Evolutionary conservation across 2,797 vertebrate species (phyloP), one percentile per base, ranked within the genome.

Genomic region (Myotis vivesi): DNA sequence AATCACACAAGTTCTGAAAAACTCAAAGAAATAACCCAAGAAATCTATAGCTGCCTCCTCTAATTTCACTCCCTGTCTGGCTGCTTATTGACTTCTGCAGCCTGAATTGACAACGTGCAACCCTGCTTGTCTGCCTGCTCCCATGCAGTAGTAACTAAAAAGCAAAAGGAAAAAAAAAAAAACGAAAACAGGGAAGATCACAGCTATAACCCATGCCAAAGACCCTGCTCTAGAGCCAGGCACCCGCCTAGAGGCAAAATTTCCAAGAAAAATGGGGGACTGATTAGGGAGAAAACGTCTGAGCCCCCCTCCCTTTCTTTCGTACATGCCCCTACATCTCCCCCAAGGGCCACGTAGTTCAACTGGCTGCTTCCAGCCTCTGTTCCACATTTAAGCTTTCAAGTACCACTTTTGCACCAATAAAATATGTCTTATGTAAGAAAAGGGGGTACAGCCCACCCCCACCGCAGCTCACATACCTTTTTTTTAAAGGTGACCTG

Each of bases 31-130:
- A 98, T 97, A 98, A 97, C 96, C 94, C 87, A 94, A 96, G 95
- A 98, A 98, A 98, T 98, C 98, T 94, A 98, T 98, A 98, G 97
- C 97, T 98, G 97, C 98, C 97, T 98, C 96, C 97, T 94, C 97
- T 97, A 97, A 91, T 98, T 98, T 98, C 94, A 94, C 91, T 98
- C 96, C 92, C 92, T 97, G 96, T 96, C 97, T 97, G 95, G 95
- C 94, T 95, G 76, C 96, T 96, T 98, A 98, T 97, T 98, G 98
- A 98, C 97, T 98, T 97, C 97, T 97, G 90, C 96, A 98, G 97
- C 84, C 90, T 94, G n/a, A 94, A 98, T 97, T 1, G 12, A 98
- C 95, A 94, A 96, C 51, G 23, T 95, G 93, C 97, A 98, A 95
- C 94, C 95, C 92, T 89, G 92, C 75, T 77, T 97, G 92, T 76